These are phyloP conservation scores for Gambusia affinis DNA, from an alignment of 2,113 vertebrate genomes.

Conservation along the genomic window DNA sequence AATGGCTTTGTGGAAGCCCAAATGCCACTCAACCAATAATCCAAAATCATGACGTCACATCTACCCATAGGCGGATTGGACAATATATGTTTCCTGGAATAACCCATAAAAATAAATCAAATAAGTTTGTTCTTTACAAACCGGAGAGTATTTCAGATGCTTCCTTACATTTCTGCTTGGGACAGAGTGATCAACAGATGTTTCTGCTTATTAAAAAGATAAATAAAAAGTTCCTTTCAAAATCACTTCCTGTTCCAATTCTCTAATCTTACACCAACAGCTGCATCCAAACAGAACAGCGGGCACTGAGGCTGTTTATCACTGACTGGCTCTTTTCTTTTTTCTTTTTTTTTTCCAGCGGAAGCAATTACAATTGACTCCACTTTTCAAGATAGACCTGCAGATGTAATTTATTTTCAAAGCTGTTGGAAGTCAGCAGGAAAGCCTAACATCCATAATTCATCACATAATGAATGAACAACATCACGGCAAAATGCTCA, in stretches of 20 bases:
- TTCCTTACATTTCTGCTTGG: too few relatives aligned
- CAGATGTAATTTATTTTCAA: conserved; percentile 28
- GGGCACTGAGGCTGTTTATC: conserved; percentile 10
- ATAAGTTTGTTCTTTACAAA: too few relatives aligned
- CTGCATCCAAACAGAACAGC: conserved; percentile 17
- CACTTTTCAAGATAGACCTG: conserved; percentile 41
- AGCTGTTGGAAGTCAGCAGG: conserved; percentile 16
- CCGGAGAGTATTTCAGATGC: too few relatives aligned
- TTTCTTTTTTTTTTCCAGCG: conserved; percentile 16
- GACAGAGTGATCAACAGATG: too few relatives aligned
- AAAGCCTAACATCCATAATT: conserved; percentile 21
- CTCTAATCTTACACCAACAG: conserved; percentile 26
- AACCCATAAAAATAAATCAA: too few relatives aligned
- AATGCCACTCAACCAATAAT: too few relatives aligned
- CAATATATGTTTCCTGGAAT: too few relatives aligned
- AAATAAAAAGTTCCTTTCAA: not conserved
- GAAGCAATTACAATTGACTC: not conserved
- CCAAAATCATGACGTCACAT: too few relatives aligned
- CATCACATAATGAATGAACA: conserved; percentile 25
- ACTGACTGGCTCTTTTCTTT: not conserved
- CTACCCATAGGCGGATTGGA: too few relatives aligned
- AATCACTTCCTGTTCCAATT: conserved; percentile 16
- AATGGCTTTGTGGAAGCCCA: too few relatives aligned
- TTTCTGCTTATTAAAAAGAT: conserved; percentile 18
- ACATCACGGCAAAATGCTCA: not conserved